Evolutionary conservation across 2,888 invertebrate genomes (phyloP).

Genomic region (Morpho helenor): DNA sequence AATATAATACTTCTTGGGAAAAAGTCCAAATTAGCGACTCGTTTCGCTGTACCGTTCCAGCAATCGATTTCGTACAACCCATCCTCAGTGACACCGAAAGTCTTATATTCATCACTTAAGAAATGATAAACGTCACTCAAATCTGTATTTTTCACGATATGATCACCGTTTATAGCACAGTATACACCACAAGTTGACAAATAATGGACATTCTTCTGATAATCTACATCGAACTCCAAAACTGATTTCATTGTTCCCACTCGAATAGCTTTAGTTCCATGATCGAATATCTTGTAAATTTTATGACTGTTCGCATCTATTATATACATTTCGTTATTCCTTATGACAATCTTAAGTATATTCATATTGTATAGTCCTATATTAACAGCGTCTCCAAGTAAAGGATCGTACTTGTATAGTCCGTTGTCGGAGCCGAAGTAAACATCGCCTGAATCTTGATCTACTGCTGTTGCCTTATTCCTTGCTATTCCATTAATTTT

Average conservation of each 20-base stretch:
- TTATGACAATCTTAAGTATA: slow-evolving; percentile 57
- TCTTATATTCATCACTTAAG: slow-evolving; percentile 47
- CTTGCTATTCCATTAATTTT: slow-evolving; percentile 56
- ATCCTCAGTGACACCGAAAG: slow-evolving; percentile 49
- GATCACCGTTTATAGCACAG: slow-evolving; percentile 46
- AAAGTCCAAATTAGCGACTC: slow-evolving; percentile 48
- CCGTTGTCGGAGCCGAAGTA: slow-evolving; percentile 68
- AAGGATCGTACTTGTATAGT: slow-evolving; percentile 57
- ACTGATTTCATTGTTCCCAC: slow-evolving; percentile 52
- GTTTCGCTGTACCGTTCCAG: slow-evolving; percentile 55
- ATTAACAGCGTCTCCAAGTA: slow-evolving; percentile 46
- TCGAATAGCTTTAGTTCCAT: slow-evolving; percentile 41
- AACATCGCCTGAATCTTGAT: slow-evolving; percentile 55
- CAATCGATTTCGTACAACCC: slow-evolving; percentile 58
- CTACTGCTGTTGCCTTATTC: slow-evolving; percentile 64
- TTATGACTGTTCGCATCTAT: slow-evolving; percentile 63
- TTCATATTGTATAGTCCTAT: slow-evolving; percentile 64
- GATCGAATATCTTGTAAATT: slow-evolving; percentile 57
- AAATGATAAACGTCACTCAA: slow-evolving; percentile 51
- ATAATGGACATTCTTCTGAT: slow-evolving; percentile 52
- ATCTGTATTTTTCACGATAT: slow-evolving; percentile 55
- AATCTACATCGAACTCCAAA: slow-evolving; percentile 62
- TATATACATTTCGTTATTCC: slow-evolving; percentile 60
- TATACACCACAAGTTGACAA: slow-evolving; percentile 63
- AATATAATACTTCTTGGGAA: slow-evolving; percentile 54